These are phyloP conservation scores for Leptinotarsa undecemlineata DNA, from an alignment of 1,140 invertebrate genomes.

Conservation along the genomic window DNA sequence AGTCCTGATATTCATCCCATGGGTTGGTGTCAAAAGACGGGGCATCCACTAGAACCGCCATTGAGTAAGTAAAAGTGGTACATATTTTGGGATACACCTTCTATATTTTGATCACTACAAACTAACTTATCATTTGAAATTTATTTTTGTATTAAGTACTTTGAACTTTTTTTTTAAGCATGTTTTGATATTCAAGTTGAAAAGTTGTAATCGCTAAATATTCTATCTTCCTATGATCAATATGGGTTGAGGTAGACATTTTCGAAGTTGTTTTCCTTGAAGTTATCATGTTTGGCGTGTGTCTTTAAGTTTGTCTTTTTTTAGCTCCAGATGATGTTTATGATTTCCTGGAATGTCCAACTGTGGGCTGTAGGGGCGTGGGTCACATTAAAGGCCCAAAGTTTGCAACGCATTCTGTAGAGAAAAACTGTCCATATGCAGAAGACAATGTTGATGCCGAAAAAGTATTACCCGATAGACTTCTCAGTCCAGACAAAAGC, in stretches of 20 bases:
- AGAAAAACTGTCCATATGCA: constrained; percentile 85
- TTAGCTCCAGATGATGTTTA: constrained; percentile 65
- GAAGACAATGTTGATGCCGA: constrained; percentile 69
- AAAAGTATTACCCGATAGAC: constrained; percentile 60
- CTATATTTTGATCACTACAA: too few relatives aligned
- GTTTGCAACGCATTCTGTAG: constrained; percentile 74
- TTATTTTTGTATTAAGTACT: too few relatives aligned
- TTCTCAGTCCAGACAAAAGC: constrained; percentile 52
- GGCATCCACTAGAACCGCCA: constrained; percentile 83
- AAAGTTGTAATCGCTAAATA: too few relatives aligned
- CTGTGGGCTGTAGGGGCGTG: constrained; percentile 76
- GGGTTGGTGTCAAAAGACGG: constrained; percentile 87
- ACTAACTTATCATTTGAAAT: too few relatives aligned
- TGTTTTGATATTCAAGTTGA: too few relatives aligned
- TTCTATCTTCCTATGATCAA: too few relatives aligned
- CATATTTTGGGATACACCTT: too few relatives aligned
- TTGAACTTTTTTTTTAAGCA: too few relatives aligned
- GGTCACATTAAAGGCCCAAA: constrained; percentile 78
- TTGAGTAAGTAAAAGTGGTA: constrained; percentile 62
- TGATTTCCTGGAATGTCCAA: constrained; percentile 68
- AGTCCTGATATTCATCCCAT: constrained; percentile 88
- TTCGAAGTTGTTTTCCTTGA: too few relatives aligned
- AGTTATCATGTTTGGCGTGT: neutral
- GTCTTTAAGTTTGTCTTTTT: constrained; percentile 31
- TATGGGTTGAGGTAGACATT: too few relatives aligned